Percentiles rank a stretch among this genome's conserved stretches.
These are phyloP conservation scores for Tapirus indicus DNA, from an alignment of 2,797 vertebrate genomes.

Conservation along the genomic window DNA sequence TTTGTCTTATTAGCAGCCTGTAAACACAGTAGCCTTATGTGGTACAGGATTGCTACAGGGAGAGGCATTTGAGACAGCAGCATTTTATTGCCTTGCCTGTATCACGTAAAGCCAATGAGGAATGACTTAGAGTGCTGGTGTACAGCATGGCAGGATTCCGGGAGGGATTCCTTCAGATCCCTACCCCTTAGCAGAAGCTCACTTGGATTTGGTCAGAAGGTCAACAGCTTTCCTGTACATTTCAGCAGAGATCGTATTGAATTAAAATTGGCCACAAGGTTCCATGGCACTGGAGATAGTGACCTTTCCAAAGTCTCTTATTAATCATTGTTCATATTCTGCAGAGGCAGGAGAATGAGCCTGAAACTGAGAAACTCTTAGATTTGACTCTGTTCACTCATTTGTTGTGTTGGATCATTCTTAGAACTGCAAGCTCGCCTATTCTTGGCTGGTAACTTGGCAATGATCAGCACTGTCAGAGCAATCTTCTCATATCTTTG, in stretches of 20 bases:
- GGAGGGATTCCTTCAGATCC: neutral
- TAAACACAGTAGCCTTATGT: slow-evolving; percentile 59
- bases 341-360: slow-evolving; percentile 34
- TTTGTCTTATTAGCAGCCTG: slow-evolving; percentile 64
- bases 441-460: slow-evolving; percentile 31
- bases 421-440: neutral
- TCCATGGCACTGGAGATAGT: slow-evolving; percentile 3
- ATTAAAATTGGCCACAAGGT: slow-evolving; percentile 17
- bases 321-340: slow-evolving; percentile 44
- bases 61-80: slow-evolving; percentile 50
- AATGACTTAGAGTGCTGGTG: slow-evolving; percentile 60
- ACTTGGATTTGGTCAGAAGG: slow-evolving; percentile 56
- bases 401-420: slow-evolving; percentile 22
- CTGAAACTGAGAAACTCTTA: slow-evolving; percentile 52
- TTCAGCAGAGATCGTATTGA: slow-evolving; percentile 39
- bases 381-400: slow-evolving; percentile 16
- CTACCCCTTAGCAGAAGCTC: slow-evolving; percentile 58
- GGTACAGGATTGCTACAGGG: slow-evolving; percentile 33
- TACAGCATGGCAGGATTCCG: slow-evolving; percentile 51
- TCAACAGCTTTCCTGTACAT: neutral
- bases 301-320: neutral
- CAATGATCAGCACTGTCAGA: neutral
- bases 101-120: slow-evolving; percentile 47
- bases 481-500: slow-evolving; percentile 17
- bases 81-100: slow-evolving; percentile 61